A percentile compares a stretch with the other conserved stretches of the same genome.
These are phyloP conservation scores for Argopecten irradians DNA, from an alignment of 1,140 invertebrate genomes.

Conservation along the genomic window DNA sequence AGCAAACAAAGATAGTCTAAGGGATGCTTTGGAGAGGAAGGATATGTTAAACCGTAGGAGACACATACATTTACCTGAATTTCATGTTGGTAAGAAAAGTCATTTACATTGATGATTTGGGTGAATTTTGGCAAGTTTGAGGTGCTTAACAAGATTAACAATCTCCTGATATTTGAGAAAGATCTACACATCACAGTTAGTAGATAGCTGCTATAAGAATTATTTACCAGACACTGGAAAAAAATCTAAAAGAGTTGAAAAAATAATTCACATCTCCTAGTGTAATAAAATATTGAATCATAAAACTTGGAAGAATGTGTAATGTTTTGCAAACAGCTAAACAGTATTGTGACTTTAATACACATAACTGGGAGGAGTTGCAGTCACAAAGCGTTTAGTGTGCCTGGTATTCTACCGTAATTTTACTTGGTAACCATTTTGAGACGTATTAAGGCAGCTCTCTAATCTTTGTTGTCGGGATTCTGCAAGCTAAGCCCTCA, in stretches of 20 bases:
- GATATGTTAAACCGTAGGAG: slow-evolving; percentile 94
- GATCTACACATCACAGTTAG: too few species aligned
- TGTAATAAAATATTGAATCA: too few species aligned
- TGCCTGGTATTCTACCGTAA: background rate
- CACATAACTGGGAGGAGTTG: too few species aligned
- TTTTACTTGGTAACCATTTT: background rate
- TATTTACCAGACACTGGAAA: too few species aligned
- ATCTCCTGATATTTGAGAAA: background rate
- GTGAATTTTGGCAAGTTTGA: background rate
- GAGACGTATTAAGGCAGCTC: background rate
- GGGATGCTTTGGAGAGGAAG: slow-evolving; percentile 92
- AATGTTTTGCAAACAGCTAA: too few species aligned
- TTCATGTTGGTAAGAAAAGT: slow-evolving; percentile 91
- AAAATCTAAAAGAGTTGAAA: too few species aligned
- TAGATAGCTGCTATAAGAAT: too few species aligned
- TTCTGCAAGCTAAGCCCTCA: background rate
- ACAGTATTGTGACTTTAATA: too few species aligned
- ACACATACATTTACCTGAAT: slow-evolving; percentile 94
- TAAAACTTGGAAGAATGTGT: too few species aligned
- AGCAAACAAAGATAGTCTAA: slow-evolving; percentile 86
- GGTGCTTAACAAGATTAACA: background rate
- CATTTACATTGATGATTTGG: background rate
- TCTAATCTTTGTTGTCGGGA: background rate
- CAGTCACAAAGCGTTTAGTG: too few species aligned
- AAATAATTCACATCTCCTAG: too few species aligned